Conservation (phyloP, 2,113 vertebrate species). For the Zosterops japonicus region DNA sequence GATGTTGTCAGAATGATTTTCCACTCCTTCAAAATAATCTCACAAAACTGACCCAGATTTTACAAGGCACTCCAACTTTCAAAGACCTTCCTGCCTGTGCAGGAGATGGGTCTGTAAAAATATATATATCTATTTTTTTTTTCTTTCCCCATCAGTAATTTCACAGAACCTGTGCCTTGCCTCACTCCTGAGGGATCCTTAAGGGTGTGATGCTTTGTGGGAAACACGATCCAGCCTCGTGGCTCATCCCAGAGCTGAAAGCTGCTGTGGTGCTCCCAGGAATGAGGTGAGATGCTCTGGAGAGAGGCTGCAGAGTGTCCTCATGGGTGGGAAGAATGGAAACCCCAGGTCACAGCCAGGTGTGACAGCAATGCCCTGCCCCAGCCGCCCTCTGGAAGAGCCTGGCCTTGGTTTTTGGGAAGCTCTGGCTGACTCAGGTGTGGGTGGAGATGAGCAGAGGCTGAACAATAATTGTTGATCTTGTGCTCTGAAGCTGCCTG, state of each 20-base stretch:
- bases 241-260: background rate
- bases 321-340: background rate
- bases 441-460: background rate
- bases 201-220: accelerated
- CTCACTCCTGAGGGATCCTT: background rate
- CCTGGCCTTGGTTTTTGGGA: background rate
- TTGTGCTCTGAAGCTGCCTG: background rate
- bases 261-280: background rate
- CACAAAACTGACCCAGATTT: slow-evolving; percentile 50
- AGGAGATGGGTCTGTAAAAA: slow-evolving; percentile 6
- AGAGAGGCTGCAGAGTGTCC: background rate
- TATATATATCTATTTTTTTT: background rate
- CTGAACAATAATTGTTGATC: background rate
- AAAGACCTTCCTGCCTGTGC: background rate
- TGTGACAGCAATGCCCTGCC: background rate
- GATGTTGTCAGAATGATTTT: slow-evolving; percentile 47
- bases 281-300: background rate
- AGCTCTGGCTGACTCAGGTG: background rate
- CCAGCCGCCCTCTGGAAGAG: background rate
- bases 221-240: background rate
- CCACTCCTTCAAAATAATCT: slow-evolving; percentile 29
- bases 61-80: background rate
- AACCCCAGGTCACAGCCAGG: accelerated
- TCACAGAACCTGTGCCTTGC: background rate
- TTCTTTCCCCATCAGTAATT: background rate